Evolutionary conservation across 2,888 invertebrate genomes (phyloP).

Genomic region (Pammene fasciana): DNA sequence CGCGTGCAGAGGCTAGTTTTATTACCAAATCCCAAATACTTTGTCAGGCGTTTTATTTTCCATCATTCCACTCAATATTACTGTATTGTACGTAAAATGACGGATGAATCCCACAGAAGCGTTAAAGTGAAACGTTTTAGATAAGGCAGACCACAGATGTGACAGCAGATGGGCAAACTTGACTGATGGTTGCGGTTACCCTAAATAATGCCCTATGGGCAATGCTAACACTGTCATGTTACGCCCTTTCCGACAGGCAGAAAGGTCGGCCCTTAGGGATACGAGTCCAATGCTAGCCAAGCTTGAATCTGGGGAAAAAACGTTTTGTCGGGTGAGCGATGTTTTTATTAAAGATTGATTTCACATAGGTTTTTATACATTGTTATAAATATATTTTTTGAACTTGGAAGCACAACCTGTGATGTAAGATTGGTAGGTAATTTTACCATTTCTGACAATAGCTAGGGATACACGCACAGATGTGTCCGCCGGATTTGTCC

Average conservation of each 20-base stretch:
- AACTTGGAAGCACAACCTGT: too few species aligned
- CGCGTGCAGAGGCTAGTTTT: too few species aligned
- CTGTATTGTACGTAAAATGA: slow-evolving; percentile 7
- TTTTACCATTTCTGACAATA: too few species aligned
- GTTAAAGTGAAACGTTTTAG: slow-evolving; percentile 23
- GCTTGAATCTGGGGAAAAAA: slow-evolving; percentile 14
- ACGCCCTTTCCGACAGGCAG: neutral
- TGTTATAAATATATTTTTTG: too few species aligned
- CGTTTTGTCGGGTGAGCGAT: slow-evolving; percentile 8
- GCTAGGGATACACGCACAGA: too few species aligned
- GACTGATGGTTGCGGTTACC: slow-evolving; percentile 12
- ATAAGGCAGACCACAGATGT: slow-evolving; percentile 25
- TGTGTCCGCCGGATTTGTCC: too few species aligned
- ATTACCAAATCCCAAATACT: neutral
- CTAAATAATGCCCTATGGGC: neutral
- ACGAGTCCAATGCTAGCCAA: slow-evolving; percentile 2
- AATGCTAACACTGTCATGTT: neutral
- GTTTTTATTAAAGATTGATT: slow-evolving; percentile 21
- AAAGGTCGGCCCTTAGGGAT: slow-evolving; percentile 20
- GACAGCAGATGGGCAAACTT: slow-evolving; percentile 32
- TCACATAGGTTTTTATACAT: neutral
- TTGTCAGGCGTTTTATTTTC: neutral
- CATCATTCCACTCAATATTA: neutral
- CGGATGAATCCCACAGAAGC: slow-evolving; percentile 18
- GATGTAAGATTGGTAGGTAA: too few species aligned